These are phyloP conservation scores for Rhimphoctona megacephalus DNA, from an alignment of 2,888 invertebrate species.

Conservation along the genomic window DNA sequence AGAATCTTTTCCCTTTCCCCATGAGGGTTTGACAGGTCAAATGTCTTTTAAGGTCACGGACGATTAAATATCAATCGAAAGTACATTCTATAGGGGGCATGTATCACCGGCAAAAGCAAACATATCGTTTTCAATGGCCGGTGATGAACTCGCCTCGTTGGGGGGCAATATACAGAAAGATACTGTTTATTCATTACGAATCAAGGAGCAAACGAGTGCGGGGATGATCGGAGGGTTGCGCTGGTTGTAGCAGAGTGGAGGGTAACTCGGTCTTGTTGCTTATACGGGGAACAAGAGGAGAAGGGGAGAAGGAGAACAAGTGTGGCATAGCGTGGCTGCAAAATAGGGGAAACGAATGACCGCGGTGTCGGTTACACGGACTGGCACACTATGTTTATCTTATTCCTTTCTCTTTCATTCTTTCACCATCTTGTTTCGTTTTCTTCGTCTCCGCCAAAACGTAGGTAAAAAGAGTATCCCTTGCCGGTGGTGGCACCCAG, in stretches of 20 bases:
- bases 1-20: slow-evolving; percentile 36
- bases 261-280: slow-evolving; percentile 46
- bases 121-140: slow-evolving; percentile 77
- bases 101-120: slow-evolving; percentile 74
- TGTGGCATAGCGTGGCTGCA: slow-evolving; percentile 77
- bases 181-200: slow-evolving; percentile 48
- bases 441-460: slow-evolving; percentile 46
- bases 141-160: slow-evolving; percentile 49
- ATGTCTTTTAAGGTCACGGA: slow-evolving; percentile 64
- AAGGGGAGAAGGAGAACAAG: slow-evolving; percentile 73
- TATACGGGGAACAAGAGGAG: slow-evolving; percentile 23
- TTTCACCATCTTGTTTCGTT: slow-evolving; percentile 40
- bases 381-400: slow-evolving; percentile 78
- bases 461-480: slow-evolving; percentile 69
- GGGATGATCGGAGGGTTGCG: slow-evolving; percentile 47
- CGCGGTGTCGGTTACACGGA: slow-evolving; percentile 82
- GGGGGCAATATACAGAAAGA: slow-evolving; percentile 43
- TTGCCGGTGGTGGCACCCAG: slow-evolving; percentile 43
- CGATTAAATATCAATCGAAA: slow-evolving; percentile 70
- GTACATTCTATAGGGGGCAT: slow-evolving; percentile 31
- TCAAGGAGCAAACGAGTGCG: slow-evolving; percentile 31
- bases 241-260: slow-evolving; percentile 38
- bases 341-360: slow-evolving; percentile 80
- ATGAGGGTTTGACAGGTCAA: slow-evolving; percentile 55
- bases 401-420: slow-evolving; percentile 39